These are phyloP conservation scores for Benthosema pterotum DNA, from an alignment of 2,797 vertebrate species.

Conservation along the genomic window DNA sequence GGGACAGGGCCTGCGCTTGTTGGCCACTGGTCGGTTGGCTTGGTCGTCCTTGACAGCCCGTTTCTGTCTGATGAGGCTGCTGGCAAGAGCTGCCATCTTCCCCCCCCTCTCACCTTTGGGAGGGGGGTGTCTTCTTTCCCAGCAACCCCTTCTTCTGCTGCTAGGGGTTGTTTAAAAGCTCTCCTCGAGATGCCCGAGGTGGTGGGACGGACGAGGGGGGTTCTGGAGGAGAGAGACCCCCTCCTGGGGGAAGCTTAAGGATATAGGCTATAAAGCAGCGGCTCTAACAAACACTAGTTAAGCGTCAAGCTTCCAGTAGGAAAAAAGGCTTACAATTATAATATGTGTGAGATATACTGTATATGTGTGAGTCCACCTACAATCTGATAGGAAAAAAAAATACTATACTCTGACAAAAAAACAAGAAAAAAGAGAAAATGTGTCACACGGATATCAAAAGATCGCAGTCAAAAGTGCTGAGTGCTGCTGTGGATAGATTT, in stretches of 20 bases:
- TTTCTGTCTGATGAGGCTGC: conserved; percentile 93
- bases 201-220: conserved; percentile 45
- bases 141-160: conserved; percentile 47
- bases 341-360: conserved; percentile 45
- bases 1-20: conserved; percentile 87
- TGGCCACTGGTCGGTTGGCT: conserved; percentile 84
- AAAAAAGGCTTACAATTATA: conserved; percentile 40
- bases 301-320: conserved; percentile 63
- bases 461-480: conserved; percentile 32
- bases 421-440: conserved; percentile 22
- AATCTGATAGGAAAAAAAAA: conserved; percentile 50
- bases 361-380: conserved; percentile 69
- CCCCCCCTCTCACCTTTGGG: conserved; percentile 83
- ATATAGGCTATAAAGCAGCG: conserved; percentile 48
- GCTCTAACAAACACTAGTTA: conserved; percentile 71
- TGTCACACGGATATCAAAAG: conserved; percentile 31
- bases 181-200: conserved; percentile 53
- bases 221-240: conserved; percentile 48
- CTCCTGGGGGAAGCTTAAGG: conserved; percentile 53
- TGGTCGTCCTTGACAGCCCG: conserved; percentile 89
- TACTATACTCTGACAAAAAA: conserved; percentile 37
- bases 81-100: conserved; percentile 93
- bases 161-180: conserved; percentile 50
- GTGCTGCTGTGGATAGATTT: conserved; percentile 63
- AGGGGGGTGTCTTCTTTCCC: conserved; percentile 76